These are phyloP conservation scores for Bombus confusus DNA, from an alignment of 1,140 invertebrate species.

Conservation along the genomic window DNA sequence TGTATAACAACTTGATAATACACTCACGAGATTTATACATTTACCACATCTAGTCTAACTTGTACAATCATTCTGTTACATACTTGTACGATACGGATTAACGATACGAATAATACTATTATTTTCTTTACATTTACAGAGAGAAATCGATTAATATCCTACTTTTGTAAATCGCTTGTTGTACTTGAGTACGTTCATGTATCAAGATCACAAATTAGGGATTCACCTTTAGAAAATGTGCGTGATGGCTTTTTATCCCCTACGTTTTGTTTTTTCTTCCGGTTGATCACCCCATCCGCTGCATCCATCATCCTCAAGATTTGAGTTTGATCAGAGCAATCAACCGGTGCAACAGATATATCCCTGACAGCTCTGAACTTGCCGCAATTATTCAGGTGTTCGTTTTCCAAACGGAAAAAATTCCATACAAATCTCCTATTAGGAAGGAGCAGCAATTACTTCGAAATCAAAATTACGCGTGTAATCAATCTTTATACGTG, in stretches of 20 bases:
- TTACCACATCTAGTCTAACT: not conserved
- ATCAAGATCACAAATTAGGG: constrained; percentile 40
- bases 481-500: not conserved
- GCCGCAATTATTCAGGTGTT: constrained; percentile 99
- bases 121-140: not conserved
- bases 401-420: constrained; percentile 99
- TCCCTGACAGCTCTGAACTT: constrained; percentile 98
- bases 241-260: constrained; percentile 49
- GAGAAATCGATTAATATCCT: not conserved
- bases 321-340: constrained; percentile 93
- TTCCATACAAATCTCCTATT: constrained; percentile 68
- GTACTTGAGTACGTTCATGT: not conserved
- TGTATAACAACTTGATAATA: not conserved
- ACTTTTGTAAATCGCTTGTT: not conserved
- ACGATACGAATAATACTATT: not conserved
- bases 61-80: not conserved
- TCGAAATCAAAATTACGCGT: not conserved
- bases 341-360: constrained; percentile 97
- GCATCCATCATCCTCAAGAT: constrained; percentile 97
- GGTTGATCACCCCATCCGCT: constrained; percentile 90
- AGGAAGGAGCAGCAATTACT: constrained; percentile 32
- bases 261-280: constrained; percentile 81
- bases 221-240: constrained; percentile 37
- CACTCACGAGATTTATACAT: not conserved
- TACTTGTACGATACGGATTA: constrained; percentile 11